Evolutionary conservation across 2,888 invertebrate species (phyloP), one percentile per base, ranked within the genome.

Genomic region (Rotaria socialis): DNA sequence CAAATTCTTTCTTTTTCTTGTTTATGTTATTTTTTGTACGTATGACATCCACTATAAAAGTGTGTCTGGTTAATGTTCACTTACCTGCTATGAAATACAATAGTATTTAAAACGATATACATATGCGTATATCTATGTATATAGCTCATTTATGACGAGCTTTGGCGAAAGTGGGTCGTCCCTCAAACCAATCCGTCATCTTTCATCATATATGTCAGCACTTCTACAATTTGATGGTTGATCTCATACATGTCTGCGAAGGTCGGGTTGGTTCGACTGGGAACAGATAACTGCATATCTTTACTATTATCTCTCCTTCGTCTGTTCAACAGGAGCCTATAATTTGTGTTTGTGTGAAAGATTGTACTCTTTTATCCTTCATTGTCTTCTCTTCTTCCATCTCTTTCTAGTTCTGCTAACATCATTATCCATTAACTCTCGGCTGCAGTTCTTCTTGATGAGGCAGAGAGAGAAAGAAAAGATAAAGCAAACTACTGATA

Each of bases 151-250:
- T 35, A 67, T 67, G 19, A 41, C 16, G 67, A 67, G 67, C n/a
- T 1, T 67, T 35, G 19, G 16, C 35, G 35, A 67, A 67, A 67
- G 67, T 67, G 35, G 67, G 19, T 67, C 67, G 67, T 35, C 67
- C 67, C 67, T 67, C 67, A 67, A 67, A 67, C 27, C 16, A 14
- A 67, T 67, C 35, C 67, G 35, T 67, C 67, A 67, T 67, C 19
- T 67, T 35, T 67, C 67, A 67, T 67, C 27, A 6, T 67, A 67
- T 67, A 67, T 67, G 67, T 67, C 67, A 67, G 41, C 67, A 67
- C 67, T 67, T 35, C 16, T 67, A 67, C 67, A 16, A 67, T 67
- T 67, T 35, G 1, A 16, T 67, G 14, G 67, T 67, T 67, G 67
- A 16, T 19, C 27, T 35, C 67, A 67, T 67, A 35, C 14, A 35